These are phyloP conservation scores for Phyllostomus discolor DNA, from an alignment of 2,113 vertebrate genomes.

Conservation along the genomic window DNA sequence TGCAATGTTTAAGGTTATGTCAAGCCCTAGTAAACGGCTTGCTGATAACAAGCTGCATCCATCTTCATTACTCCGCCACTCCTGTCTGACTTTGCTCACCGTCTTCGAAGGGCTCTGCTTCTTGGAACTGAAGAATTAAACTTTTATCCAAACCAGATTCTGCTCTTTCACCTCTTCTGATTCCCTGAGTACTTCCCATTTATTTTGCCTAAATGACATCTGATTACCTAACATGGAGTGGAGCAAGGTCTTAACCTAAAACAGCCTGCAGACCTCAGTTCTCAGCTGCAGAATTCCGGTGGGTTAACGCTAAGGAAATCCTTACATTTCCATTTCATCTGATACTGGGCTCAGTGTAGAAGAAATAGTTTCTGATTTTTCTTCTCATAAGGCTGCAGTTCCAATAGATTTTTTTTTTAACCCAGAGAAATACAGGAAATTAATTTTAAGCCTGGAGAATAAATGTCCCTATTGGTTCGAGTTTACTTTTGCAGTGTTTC, in stretches of 20 bases:
- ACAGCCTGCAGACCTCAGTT: slow-evolving; percentile 72
- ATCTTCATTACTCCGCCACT: slow-evolving; percentile 96
- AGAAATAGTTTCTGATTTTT: slow-evolving; percentile 79
- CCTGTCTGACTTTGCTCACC: slow-evolving; percentile 88
- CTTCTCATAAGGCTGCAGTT: slow-evolving; percentile 78
- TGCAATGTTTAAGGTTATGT: slow-evolving; percentile 98
- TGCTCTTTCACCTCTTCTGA: slow-evolving; percentile 94
- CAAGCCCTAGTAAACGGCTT: slow-evolving; percentile 94
- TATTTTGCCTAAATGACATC: slow-evolving; percentile 89
- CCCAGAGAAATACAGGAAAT: slow-evolving; percentile 83
- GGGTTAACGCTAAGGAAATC: slow-evolving; percentile 75
- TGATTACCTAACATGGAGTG: slow-evolving; percentile 86
- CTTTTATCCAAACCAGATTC: slow-evolving; percentile 92
- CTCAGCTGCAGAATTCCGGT: slow-evolving; percentile 69
- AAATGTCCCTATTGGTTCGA: slow-evolving; percentile 78
- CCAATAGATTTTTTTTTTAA: slow-evolving; percentile 75
- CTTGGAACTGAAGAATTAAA: slow-evolving; percentile 90
- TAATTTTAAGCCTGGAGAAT: slow-evolving; percentile 86
- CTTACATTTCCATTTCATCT: slow-evolving; percentile 79
- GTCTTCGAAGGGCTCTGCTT: slow-evolving; percentile 89
- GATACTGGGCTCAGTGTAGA: slow-evolving; percentile 73
- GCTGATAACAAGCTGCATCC: slow-evolving; percentile 97
- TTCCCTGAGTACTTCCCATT: slow-evolving; percentile 89
- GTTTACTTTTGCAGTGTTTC: slow-evolving; percentile 78
- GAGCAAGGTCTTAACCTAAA: slow-evolving; percentile 80